Percentiles rank a stretch among this genome's conserved stretches.
phyloP scores from a whole-genome alignment of 2,113 vertebrate genomes.

The Gallinago jamesoni region DNA sequence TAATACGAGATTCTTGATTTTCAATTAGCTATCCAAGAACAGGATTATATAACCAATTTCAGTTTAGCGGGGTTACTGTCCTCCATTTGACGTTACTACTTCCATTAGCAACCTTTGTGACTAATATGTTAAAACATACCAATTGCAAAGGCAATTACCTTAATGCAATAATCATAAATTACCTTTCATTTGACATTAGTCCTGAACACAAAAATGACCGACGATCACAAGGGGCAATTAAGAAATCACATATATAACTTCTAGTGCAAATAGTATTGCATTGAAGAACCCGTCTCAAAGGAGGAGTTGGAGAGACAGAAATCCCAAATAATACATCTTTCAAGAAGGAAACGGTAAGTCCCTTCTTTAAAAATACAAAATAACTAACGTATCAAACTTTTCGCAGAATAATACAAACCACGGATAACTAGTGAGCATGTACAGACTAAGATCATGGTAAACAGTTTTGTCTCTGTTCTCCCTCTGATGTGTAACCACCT shows the following conservation, averaged over 20 bases:
- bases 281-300: not conserved
- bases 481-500: not conserved
- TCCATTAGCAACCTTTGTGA: conserved; percentile 25
- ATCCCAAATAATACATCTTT: not conserved
- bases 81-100: not conserved
- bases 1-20: not conserved
- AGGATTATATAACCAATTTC: not conserved
- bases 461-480: not conserved
- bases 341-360: not conserved
- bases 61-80: not conserved
- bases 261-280: not conserved
- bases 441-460: not conserved
- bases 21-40: not conserved
- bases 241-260: not conserved
- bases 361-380: not conserved
- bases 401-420: not conserved
- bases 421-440: not conserved
- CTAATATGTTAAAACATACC: not conserved
- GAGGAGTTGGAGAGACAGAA: not conserved
- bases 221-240: conserved; percentile 1
- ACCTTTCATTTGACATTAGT: not conserved
- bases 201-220: not conserved
- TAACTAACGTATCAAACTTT: not conserved
- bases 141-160: not conserved
- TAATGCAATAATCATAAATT: not conserved